Percentiles rank a stretch among this genome's conserved stretches.
phyloP scores from a whole-genome alignment of 2,797 vertebrate genomes.

The Cirrhinus mrigala region DNA sequence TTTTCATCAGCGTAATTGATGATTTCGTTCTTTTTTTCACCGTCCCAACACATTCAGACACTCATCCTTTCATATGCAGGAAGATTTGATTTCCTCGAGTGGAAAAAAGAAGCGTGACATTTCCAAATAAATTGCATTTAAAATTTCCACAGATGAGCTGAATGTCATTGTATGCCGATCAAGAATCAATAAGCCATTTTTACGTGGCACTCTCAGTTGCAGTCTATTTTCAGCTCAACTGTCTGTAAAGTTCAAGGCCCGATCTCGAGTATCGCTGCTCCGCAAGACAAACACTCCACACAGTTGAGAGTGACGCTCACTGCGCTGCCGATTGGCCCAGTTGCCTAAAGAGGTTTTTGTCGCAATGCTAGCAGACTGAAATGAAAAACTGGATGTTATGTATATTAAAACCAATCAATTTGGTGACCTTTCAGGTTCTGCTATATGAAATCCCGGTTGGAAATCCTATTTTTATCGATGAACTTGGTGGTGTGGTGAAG shows the following conservation, averaged over 20 bases:
- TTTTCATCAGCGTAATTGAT: background rate
- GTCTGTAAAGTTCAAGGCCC: slow-evolving; percentile 38
- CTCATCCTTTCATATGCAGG: slow-evolving; percentile 36
- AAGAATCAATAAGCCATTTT: slow-evolving; percentile 63
- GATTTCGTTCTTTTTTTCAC: background rate
- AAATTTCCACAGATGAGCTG: slow-evolving; percentile 57
- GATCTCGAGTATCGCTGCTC: background rate
- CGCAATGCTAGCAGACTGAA: slow-evolving; percentile 1
- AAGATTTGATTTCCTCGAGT: slow-evolving; percentile 41
- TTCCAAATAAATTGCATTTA: slow-evolving; percentile 58
- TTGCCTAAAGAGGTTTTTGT: slow-evolving; percentile 11
- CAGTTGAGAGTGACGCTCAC: background rate
- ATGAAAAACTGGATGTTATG: slow-evolving; percentile 19
- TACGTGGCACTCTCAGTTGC: slow-evolving; percentile 19
- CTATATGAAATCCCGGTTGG: slow-evolving; percentile 11
- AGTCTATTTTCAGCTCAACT: slow-evolving; percentile 11
- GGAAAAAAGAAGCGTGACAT: slow-evolving; percentile 56
- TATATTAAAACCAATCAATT: slow-evolving; percentile 32
- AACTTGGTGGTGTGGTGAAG: slow-evolving; percentile 24
- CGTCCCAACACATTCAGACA: slow-evolving; percentile 14
- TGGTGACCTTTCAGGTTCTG: slow-evolving; percentile 19
- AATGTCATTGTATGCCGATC: slow-evolving; percentile 58
- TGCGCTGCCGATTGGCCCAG: background rate
- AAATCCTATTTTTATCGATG: slow-evolving; percentile 35
- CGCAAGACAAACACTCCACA: slow-evolving; percentile 29